These are phyloP conservation scores for Pomatorhinus ruficollis DNA, from an alignment of 2,113 vertebrate species.

Conservation along the genomic window DNA sequence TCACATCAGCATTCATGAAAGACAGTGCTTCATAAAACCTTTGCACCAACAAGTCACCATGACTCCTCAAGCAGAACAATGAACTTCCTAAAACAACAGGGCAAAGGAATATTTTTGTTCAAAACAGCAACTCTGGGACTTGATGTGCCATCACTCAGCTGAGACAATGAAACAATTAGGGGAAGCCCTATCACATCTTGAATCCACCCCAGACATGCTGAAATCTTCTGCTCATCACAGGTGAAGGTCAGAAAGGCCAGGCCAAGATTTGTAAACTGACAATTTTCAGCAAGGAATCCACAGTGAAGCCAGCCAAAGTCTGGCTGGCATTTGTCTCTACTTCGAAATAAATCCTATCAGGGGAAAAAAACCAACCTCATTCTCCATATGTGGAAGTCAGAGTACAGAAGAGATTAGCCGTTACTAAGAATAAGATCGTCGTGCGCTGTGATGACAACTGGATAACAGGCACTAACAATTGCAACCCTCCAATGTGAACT, in stretches of 20 bases:
- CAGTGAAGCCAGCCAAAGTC: background rate
- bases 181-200: background rate
- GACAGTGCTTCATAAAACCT: background rate
- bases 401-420: background rate
- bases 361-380: background rate
- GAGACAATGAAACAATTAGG: background rate
- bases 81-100: background rate
- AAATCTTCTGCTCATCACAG: background rate
- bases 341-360: background rate
- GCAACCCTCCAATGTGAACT: background rate
- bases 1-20: conserved; percentile 17
- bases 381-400: background rate
- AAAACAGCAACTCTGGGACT: background rate
- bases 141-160: background rate
- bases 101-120: background rate
- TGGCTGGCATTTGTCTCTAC: background rate
- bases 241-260: background rate
- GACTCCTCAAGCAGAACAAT: background rate
- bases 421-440: background rate
- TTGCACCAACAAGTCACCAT: background rate
- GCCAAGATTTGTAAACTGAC: background rate
- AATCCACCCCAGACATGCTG: background rate
- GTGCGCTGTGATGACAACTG: background rate
- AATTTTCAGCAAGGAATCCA: background rate
- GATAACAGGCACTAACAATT: background rate